Percentiles rank a stretch among this genome's conserved stretches.
phyloP scores from a whole-genome alignment of 2,113 vertebrate genomes.

The Triplophysa dalaica region DNA sequence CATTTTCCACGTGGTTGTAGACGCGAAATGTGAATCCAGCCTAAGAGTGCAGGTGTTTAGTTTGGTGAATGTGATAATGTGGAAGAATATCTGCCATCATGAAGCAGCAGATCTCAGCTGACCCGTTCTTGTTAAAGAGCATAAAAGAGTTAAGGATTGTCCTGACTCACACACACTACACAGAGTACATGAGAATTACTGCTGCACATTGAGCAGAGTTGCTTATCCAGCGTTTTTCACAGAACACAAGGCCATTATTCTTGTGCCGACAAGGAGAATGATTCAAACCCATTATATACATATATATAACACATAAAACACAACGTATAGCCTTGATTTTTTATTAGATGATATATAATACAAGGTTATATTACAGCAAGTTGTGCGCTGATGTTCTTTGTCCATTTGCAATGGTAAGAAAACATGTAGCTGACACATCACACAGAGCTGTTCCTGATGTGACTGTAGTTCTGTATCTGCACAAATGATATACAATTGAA shows the following conservation, averaged over 20 bases:
- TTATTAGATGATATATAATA: too few relatives aligned
- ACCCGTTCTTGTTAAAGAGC: conserved; percentile 19
- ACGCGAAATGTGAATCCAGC: too few relatives aligned
- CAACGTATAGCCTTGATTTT: too few relatives aligned
- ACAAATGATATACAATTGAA: background rate
- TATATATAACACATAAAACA: too few relatives aligned
- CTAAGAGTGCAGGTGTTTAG: background rate
- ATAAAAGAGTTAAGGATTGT: background rate
- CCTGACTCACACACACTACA: conserved; percentile 22
- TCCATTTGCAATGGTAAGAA: too few relatives aligned
- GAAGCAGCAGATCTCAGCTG: background rate
- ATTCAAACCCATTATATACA: conserved; percentile 10
- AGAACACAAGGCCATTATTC: conserved; percentile 33
- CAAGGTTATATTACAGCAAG: too few relatives aligned
- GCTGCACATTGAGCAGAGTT: conserved; percentile 42
- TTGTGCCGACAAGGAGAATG: conserved; percentile 42
- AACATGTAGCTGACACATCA: too few relatives aligned
- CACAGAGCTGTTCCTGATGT: too few relatives aligned
- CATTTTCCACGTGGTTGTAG: too few relatives aligned
- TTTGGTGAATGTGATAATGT: background rate
- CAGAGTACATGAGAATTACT: conserved; percentile 46
- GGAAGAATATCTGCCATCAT: conserved; percentile 10
- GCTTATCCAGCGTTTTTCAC: conserved; percentile 41
- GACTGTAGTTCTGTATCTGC: too few relatives aligned
- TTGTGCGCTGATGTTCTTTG: too few relatives aligned